Percentiles rank a stretch among this genome's conserved stretches.
phyloP scores from a whole-genome alignment of 2,113 vertebrate genomes.

The Erpornis zantholeuca region DNA sequence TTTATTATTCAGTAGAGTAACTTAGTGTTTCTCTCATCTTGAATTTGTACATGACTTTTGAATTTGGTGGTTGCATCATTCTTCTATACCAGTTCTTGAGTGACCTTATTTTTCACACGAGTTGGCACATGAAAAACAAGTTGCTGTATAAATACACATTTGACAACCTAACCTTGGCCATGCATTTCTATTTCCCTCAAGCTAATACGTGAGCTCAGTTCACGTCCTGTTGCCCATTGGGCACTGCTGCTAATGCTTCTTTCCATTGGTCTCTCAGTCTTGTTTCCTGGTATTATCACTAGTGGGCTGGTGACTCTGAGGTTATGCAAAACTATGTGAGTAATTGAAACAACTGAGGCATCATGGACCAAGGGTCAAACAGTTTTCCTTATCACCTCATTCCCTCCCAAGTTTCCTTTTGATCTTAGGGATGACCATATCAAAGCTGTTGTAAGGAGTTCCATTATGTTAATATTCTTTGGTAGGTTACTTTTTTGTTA shows the following conservation, averaged over 20 bases:
- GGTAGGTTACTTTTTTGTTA: background rate
- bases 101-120: background rate
- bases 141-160: background rate
- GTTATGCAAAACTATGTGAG: background rate
- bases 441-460: background rate
- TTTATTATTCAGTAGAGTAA: background rate
- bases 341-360: background rate
- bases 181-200: background rate
- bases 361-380: rapidly evolving
- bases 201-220: background rate
- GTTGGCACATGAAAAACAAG: background rate
- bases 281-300: background rate
- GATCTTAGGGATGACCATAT: background rate
- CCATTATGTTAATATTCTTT: background rate
- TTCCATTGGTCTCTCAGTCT: background rate
- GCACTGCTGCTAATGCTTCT: background rate
- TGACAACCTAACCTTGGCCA: background rate
- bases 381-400: background rate
- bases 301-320: background rate
- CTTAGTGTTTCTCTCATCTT: background rate
- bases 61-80: background rate
- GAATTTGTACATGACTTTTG: background rate
- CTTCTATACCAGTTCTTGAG: background rate
- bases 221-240: background rate
- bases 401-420: background rate